phyloP scores from a whole-genome alignment of 2,888 invertebrate species.

The Ditula angustiorana region DNA sequence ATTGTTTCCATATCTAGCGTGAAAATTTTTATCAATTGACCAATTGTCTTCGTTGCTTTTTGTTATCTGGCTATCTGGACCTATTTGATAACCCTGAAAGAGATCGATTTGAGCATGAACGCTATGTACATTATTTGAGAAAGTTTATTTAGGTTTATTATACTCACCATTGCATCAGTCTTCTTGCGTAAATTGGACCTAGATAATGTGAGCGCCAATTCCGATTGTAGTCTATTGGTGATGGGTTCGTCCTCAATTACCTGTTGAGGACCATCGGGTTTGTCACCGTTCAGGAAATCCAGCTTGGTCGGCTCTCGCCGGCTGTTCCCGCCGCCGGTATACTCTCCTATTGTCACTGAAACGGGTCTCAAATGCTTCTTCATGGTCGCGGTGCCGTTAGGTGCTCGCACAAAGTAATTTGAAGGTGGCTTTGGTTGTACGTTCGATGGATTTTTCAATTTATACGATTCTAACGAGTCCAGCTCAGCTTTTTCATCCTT shows the following conservation, averaged over 20 bases:
- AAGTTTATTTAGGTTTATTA: neutral
- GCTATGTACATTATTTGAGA: constrained; percentile 20
- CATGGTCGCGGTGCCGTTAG: constrained; percentile 83
- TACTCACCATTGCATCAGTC: constrained; percentile 87
- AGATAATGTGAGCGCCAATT: constrained; percentile 90
- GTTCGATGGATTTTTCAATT: constrained; percentile 87
- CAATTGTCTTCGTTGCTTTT: constrained; percentile 60
- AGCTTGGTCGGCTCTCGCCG: constrained; percentile 89
- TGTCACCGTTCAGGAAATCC: constrained; percentile 87
- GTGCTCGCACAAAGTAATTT: constrained; percentile 87
- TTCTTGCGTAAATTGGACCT: constrained; percentile 91
- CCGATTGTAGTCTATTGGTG: constrained; percentile 89
- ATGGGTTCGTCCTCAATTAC: constrained; percentile 81
- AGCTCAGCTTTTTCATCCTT: constrained; percentile 88
- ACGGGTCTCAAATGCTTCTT: constrained; percentile 86
- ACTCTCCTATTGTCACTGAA: constrained; percentile 90
- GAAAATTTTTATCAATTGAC: constrained; percentile 77
- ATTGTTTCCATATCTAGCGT: constrained; percentile 80
- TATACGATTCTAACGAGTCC: constrained; percentile 91
- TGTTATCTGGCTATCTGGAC: constrained; percentile 50
- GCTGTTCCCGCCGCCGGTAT: constrained; percentile 82
- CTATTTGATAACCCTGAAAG: constrained; percentile 66
- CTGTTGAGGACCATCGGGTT: constrained; percentile 66
- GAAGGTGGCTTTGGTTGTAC: constrained; percentile 88
- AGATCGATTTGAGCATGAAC: constrained; percentile 47